A percentile compares a stretch with the other conserved stretches of the same genome.
phyloP scores from a whole-genome alignment of 2,797 vertebrate species.

The Gallinago solitaria region DNA sequence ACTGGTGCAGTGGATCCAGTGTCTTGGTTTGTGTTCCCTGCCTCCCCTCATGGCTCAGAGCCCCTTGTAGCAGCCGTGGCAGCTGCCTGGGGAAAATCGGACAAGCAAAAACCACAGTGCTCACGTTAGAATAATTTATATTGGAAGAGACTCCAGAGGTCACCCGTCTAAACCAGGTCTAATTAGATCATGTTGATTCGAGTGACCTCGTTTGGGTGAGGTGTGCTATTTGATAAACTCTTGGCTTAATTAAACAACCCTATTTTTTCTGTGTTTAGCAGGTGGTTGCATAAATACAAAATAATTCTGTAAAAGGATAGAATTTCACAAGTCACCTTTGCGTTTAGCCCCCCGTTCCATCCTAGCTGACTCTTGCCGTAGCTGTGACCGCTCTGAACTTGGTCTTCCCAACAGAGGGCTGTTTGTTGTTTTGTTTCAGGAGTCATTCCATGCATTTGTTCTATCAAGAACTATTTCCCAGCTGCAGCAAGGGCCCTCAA shows the following conservation, averaged over 20 bases:
- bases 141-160: background rate
- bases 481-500: background rate
- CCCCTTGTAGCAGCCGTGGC: rapidly evolving
- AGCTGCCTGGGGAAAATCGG: background rate
- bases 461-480: background rate
- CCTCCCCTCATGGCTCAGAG: background rate
- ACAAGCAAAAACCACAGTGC: background rate
- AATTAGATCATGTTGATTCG: background rate
- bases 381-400: background rate
- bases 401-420: background rate
- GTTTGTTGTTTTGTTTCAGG: background rate
- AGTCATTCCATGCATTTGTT: background rate
- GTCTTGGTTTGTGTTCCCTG: background rate
- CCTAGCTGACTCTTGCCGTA: background rate
- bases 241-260: background rate
- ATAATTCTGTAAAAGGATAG: background rate
- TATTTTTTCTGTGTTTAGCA: background rate
- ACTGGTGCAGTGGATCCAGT: background rate
- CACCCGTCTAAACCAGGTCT: background rate
- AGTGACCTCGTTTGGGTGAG: background rate
- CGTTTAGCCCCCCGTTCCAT: background rate
- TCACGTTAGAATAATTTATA: background rate
- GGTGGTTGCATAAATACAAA: background rate
- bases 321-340: background rate
- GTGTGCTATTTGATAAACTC: background rate